Evolutionary conservation across 2,888 invertebrate genomes (phyloP).

Genomic region (Dyspetes luteomarginatus): DNA sequence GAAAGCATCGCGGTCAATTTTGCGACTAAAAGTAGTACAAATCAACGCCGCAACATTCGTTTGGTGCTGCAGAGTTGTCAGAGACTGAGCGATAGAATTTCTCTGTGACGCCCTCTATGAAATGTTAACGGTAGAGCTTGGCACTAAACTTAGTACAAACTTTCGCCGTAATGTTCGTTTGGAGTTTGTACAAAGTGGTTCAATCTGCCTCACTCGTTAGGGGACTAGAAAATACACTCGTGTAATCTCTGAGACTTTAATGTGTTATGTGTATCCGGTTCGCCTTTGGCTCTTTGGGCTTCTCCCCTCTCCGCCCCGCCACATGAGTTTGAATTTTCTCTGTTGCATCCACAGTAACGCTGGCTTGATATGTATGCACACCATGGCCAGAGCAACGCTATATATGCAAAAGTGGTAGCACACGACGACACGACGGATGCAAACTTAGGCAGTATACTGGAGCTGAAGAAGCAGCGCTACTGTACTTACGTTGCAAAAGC

Average conservation of each 20-base stretch:
- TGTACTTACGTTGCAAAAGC: constrained; percentile 73
- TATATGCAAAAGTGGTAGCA: constrained; percentile 59
- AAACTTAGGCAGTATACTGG: constrained; percentile 43
- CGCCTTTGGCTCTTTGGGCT: constrained; percentile 76
- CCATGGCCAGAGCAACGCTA: neutral
- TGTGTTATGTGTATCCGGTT: constrained; percentile 76
- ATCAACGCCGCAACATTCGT: too few relatives aligned
- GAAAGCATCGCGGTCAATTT: too few relatives aligned
- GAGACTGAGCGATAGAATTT: neutral
- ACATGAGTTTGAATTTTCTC: constrained; percentile 36
- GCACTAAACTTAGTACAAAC: neutral
- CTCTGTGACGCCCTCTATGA: neutral
- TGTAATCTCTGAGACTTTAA: constrained; percentile 57
- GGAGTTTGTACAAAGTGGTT: neutral
- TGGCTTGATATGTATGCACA: constrained; percentile 1
- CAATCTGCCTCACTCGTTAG: neutral
- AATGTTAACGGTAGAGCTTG: neutral
- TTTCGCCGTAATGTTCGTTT: too few relatives aligned
- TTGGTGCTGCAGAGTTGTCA: too few relatives aligned
- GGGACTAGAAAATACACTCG: constrained; percentile 29
- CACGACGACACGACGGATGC: constrained; percentile 67
- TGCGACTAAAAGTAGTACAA: neutral
- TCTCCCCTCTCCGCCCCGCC: constrained; percentile 63
- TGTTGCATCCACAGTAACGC: constrained; percentile 16
- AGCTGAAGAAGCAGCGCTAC: constrained; percentile 42